Evolutionary conservation across 92 coral and sea anemone genomes (phyloP).

Genomic region (Porites lobata): DNA sequence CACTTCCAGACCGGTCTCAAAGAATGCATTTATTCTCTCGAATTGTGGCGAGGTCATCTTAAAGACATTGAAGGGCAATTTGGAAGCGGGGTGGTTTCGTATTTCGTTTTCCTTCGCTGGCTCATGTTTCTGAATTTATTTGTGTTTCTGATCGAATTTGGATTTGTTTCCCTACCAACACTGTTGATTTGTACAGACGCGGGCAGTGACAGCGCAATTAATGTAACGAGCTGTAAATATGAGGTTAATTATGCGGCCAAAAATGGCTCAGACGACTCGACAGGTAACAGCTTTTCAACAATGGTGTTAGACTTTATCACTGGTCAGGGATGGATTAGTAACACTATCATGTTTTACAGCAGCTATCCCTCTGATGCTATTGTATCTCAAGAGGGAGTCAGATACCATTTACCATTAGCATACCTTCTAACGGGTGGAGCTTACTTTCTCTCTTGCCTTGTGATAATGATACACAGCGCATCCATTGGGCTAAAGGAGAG

Average conservation of each 20-base stretch:
- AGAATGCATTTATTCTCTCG: slow-evolving; percentile 83
- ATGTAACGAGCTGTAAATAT: slow-evolving; percentile 23
- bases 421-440: slow-evolving; percentile 93
- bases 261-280: slow-evolving; percentile 1
- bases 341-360: slow-evolving; percentile 93
- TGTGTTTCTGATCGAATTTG: slow-evolving; percentile 85
- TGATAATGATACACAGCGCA: slow-evolving; percentile 84
- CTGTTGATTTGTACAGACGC: slow-evolving; percentile 65
- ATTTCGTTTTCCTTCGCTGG: slow-evolving; percentile 97
- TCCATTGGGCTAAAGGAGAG: slow-evolving; percentile 87
- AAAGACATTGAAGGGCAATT: slow-evolving; percentile 97
- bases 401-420: slow-evolving; percentile 92
- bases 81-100: slow-evolving; percentile 98
- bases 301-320: slow-evolving; percentile 86
- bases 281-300: slow-evolving; percentile 32
- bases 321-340: slow-evolving; percentile 97
- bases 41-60: slow-evolving; percentile 93
- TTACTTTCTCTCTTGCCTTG: slow-evolving; percentile 79
- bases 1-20: slow-evolving; percentile 43
- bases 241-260: slow-evolving; percentile 42
- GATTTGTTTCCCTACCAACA: slow-evolving; percentile 91
- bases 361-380: slow-evolving; percentile 87
- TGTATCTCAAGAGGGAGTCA: slow-evolving; percentile 77
- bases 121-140: slow-evolving; percentile 84
- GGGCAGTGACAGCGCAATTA: slow-evolving; percentile 10